Percentiles rank a stretch among this genome's conserved stretches.
Evolutionary conservation across 2,888 invertebrate genomes (phyloP).

Genomic region (Julus scanicus): DNA sequence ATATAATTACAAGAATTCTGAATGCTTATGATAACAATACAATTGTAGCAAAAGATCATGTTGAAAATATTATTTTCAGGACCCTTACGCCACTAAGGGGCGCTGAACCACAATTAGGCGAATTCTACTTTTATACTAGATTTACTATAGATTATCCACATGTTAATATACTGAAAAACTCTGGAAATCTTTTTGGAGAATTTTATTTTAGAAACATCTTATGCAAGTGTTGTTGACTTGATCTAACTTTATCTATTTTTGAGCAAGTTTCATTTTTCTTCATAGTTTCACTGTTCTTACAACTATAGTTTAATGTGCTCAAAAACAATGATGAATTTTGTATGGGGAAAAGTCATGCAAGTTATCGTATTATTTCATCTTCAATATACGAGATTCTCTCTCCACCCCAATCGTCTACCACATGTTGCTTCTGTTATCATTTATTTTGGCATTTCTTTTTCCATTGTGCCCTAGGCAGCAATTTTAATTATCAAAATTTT

Average conservation of each 20-base stretch:
- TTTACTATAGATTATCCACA: no score
- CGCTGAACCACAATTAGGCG: no score
- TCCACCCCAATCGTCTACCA: neutral
- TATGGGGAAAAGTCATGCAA: neutral
- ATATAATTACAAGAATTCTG: no score
- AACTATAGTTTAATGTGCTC: neutral
- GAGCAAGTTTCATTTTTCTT: neutral
- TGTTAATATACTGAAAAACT: no score
- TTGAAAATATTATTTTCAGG: no score
- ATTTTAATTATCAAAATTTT: slow-evolving; percentile 34
- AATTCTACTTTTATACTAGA: no score
- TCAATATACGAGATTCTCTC: neutral
- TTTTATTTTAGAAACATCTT: no score
- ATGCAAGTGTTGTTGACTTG: no score
- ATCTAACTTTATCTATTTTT: neutral
- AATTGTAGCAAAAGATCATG: no score
- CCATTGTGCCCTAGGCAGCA: neutral
- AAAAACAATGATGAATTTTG: neutral
- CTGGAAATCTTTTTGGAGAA: no score
- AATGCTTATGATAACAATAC: no score
- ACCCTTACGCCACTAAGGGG: no score
- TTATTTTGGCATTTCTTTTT: neutral
- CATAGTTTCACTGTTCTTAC: neutral
- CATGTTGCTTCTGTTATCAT: slow-evolving; percentile 31
- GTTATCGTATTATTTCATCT: neutral